Evolutionary conservation across 2,797 vertebrate genomes (phyloP).

Genomic region (Kryptopterus vitreolus): DNA sequence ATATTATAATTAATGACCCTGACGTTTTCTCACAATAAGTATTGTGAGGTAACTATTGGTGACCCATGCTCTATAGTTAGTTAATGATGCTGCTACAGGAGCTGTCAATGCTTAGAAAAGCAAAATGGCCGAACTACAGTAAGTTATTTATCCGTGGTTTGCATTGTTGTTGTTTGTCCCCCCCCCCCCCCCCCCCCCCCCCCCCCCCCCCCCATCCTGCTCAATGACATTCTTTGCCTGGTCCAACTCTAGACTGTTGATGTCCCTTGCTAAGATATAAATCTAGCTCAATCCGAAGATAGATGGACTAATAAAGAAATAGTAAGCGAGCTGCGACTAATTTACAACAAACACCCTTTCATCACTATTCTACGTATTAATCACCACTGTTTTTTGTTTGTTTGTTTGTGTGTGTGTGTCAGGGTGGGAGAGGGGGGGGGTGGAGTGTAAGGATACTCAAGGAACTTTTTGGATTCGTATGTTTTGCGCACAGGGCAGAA

Average conservation of each 20-base stretch:
- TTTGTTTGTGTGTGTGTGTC: neutral
- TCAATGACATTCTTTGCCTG: neutral
- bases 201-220: no score
- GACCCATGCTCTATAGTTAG: no score
- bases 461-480: slow-evolving; percentile 2
- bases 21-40: no score
- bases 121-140: neutral
- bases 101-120: neutral
- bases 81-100: neutral
- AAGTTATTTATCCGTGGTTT: neutral
- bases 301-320: slow-evolving; percentile 14
- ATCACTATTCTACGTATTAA: slow-evolving; percentile 17
- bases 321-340: slow-evolving; percentile 23
- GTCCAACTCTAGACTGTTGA: neutral
- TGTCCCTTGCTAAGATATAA: neutral
- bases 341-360: slow-evolving; percentile 23
- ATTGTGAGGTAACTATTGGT: no score
- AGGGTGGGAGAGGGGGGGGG: slow-evolving; percentile 1
- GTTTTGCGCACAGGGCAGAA: neutral
- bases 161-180: neutral
- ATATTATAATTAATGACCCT: no score
- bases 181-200: no score
- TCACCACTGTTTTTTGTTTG: neutral
- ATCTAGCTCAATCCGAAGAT: neutral
- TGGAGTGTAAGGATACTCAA: slow-evolving; percentile 15